Evolutionary conservation across 2,113 vertebrate species (phyloP).

Genomic region (Lamprologus tigripictilis): DNA sequence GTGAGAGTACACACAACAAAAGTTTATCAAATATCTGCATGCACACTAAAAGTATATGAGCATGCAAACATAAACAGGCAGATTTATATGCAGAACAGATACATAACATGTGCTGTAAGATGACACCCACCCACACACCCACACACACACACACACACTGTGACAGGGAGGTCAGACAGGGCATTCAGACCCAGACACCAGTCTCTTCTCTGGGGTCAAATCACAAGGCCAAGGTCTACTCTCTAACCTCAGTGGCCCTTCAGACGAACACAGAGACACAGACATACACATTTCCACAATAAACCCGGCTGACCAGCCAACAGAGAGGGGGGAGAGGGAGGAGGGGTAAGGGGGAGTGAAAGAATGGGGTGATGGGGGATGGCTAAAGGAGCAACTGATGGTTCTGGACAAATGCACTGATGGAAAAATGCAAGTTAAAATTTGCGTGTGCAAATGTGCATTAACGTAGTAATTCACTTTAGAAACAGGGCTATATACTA

Average conservation of each 20-base stretch:
- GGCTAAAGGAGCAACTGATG: neutral
- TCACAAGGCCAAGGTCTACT: slow-evolving; percentile 70
- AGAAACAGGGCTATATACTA: neutral
- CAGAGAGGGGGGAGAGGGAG: neutral
- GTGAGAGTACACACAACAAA: neutral
- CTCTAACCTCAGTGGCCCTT: slow-evolving; percentile 43
- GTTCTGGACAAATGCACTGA: neutral
- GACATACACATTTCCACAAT: slow-evolving; percentile 8
- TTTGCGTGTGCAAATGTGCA: neutral
- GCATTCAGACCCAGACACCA: slow-evolving; percentile 65
- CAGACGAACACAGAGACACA: neutral
- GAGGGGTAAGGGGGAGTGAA: neutral
- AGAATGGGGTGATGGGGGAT: slow-evolving; percentile 11
- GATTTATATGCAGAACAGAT: neutral
- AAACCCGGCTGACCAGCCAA: slow-evolving; percentile 43
- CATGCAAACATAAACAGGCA: neutral
- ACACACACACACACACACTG: neutral
- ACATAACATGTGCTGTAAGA: slow-evolving; percentile 11
- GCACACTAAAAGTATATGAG: neutral
- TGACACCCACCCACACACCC: neutral
- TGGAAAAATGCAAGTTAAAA: neutral
- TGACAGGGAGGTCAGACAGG: slow-evolving; percentile 65
- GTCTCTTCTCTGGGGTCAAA: slow-evolving; percentile 66
- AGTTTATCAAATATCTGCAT: neutral
- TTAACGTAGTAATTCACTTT: neutral